Conservation (phyloP, 1,140 invertebrate species). For the Lethrus apterus region DNA sequence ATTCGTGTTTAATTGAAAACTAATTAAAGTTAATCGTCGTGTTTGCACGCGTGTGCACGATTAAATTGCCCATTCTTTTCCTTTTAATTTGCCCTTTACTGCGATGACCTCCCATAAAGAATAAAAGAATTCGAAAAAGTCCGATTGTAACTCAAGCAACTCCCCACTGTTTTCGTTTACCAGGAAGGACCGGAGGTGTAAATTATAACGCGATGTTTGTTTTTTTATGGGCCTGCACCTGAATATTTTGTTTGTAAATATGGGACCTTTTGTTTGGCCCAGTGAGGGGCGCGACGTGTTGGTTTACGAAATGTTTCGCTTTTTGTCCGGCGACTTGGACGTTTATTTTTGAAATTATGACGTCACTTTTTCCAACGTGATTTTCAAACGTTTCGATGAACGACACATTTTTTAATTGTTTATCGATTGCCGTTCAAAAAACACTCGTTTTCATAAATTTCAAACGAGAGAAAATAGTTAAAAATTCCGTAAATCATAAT, state of each 20-base stretch:
- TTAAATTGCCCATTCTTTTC: too few species aligned
- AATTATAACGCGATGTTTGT: slow-evolving; percentile 24
- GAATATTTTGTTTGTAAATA: slow-evolving; percentile 24
- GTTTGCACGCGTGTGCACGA: slow-evolving; percentile 2
- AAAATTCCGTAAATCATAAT: too few species aligned
- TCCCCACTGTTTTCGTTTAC: slow-evolving; percentile 21
- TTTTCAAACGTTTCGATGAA: too few species aligned
- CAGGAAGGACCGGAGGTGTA: slow-evolving; percentile 22
- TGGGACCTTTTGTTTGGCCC: slow-evolving; percentile 18
- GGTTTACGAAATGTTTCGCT: slow-evolving; percentile 23
- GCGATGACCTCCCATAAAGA: slow-evolving; percentile 7
- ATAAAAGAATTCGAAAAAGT: slow-evolving; percentile 18
- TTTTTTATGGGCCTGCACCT: slow-evolving; percentile 23
- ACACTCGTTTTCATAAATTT: too few species aligned
- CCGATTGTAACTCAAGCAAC: slow-evolving; percentile 14
- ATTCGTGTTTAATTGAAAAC: not conserved
- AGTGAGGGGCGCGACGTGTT: slow-evolving; percentile 20
- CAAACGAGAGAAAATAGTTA: too few species aligned
- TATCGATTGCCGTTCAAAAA: too few species aligned
- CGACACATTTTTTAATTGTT: too few species aligned
- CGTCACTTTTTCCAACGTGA: too few species aligned
- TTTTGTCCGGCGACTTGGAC: slow-evolving; percentile 18
- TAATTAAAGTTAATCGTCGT: slow-evolving; percentile 1
- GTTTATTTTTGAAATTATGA: slow-evolving; percentile 19
- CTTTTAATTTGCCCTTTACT: slow-evolving; percentile 10